Base-by-base conservation (phyloP, 2,797 vertebrate genomes). In the Rhynchotus rufescens region DNA sequence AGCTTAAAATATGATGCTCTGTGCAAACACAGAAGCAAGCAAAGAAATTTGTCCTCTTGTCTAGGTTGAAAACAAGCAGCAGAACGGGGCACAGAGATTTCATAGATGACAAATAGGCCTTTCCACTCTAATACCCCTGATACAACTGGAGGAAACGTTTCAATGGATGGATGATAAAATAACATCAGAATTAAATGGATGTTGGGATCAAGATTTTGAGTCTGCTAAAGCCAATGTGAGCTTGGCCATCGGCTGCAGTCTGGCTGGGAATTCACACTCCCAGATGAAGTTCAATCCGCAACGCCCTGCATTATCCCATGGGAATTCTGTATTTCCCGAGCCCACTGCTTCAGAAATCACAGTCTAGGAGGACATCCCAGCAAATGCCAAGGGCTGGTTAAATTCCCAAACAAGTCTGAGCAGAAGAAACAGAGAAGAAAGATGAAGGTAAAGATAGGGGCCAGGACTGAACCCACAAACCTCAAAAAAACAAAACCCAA, bases 281-380 rank as follows among this genome's bases (percentile, higher is more conserved):
- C 2, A 57, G n/a, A 22, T 80, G 45, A 32, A 1, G 7, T 16
- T 57, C 17, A 10, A 26, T 3, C 67, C 25, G 25, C 2, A 40
- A 61, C 2, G 59, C 12, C 30, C 42, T 30, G 25, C 15, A 4
- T 2, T 30, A 59, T 4, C 4, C 77, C 42, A 5, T 0, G 4
- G 73, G 80, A 77, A 17, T 47, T 47, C 30, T 80, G 52, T 2
- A 49, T 13, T 34, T 38, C 45, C 32, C 64, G 34, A 0, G 0
- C 3, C 42, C 42, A 38, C 0, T 7, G 45, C n/a, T 30, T 36
- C 72, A 57, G 40, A 44, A 89, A 79, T 1, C 45, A 7, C 30
- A 42, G 66, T 10, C 15, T 60, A 54, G 22, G 15, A 76, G 7
- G 30, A 19, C 81, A 67, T 21, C 75, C 21, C 69, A 47, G 25